Conservation (phyloP, 2,888 invertebrate species). For the Hetaerina titia region DNA sequence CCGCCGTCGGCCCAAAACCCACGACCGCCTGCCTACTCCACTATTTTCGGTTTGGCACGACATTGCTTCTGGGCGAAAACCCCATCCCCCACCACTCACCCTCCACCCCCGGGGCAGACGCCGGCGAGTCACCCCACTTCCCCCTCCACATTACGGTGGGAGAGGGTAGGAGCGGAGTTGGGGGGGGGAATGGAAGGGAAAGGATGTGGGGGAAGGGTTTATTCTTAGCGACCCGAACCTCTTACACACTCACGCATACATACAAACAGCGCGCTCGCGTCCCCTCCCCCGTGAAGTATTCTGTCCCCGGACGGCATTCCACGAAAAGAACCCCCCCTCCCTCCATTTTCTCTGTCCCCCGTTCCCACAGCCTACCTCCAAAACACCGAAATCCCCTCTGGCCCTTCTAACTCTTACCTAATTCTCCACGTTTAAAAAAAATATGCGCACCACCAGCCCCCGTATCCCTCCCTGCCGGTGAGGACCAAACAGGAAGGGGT, state of each 20-base stretch:
- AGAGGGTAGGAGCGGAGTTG: background rate
- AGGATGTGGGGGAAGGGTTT: background rate
- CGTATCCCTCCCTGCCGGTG: too few species aligned
- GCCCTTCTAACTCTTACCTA: too few species aligned
- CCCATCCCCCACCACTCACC: background rate
- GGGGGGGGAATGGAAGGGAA: background rate
- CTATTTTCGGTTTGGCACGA: conserved; percentile 62
- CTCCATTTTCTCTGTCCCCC: background rate
- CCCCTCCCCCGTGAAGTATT: background rate
- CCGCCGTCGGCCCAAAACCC: background rate
- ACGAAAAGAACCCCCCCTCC: background rate
- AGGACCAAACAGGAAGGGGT: too few species aligned
- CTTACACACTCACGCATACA: background rate
- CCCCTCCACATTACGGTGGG: background rate
- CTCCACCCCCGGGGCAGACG: conserved; percentile 2
- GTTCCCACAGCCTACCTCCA: too few species aligned
- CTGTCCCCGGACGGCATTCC: background rate
- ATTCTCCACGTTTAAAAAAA: too few species aligned
- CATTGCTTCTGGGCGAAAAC: conserved; percentile 60
- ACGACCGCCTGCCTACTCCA: background rate
- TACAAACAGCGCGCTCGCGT: background rate
- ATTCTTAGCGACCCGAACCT: conserved; percentile 22
- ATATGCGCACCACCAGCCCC: too few species aligned
- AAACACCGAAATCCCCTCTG: too few species aligned
- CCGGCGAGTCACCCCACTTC: background rate